A percentile compares a stretch with the other conserved stretches of the same genome.
Evolutionary conservation across 2,113 vertebrate species (phyloP).

Genomic region (Serinus canaria): DNA sequence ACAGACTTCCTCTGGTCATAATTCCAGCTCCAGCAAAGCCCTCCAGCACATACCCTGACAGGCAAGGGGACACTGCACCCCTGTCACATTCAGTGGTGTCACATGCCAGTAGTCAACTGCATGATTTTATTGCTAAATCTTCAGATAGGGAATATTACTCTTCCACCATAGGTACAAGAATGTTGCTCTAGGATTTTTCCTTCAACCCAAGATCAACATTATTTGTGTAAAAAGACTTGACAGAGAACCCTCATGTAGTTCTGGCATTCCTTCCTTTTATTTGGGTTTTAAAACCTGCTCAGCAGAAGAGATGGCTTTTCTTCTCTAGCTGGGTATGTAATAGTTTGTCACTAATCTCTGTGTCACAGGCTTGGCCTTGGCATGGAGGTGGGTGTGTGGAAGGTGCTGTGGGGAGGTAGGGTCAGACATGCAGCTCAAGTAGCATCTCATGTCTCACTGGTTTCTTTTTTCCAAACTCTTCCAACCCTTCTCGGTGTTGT

Average conservation of each 20-base stretch:
- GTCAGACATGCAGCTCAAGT: background rate
- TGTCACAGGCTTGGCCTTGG: background rate
- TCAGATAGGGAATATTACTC: background rate
- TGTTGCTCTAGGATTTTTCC: background rate
- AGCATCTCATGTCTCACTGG: fast-evolving
- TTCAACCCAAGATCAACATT: background rate
- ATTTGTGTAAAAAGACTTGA: background rate
- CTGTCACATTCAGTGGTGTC: background rate
- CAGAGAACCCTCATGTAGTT: background rate
- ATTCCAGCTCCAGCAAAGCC: background rate
- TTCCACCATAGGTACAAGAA: background rate
- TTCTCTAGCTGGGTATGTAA: background rate
- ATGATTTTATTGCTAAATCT: background rate
- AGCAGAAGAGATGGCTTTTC: background rate
- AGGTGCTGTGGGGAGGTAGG: background rate
- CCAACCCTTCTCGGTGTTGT: background rate
- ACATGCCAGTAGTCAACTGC: background rate
- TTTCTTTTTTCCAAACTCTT: background rate
- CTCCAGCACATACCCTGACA: background rate
- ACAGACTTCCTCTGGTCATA: background rate
- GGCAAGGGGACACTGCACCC: background rate
- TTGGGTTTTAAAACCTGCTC: background rate
- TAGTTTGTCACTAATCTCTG: background rate
- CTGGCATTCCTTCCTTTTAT: background rate
- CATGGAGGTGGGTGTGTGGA: background rate